Percentiles rank a stretch among this genome's conserved stretches.
Evolutionary conservation across 2,888 invertebrate genomes (phyloP).

Genomic region (Pardosa pseudoannulata): DNA sequence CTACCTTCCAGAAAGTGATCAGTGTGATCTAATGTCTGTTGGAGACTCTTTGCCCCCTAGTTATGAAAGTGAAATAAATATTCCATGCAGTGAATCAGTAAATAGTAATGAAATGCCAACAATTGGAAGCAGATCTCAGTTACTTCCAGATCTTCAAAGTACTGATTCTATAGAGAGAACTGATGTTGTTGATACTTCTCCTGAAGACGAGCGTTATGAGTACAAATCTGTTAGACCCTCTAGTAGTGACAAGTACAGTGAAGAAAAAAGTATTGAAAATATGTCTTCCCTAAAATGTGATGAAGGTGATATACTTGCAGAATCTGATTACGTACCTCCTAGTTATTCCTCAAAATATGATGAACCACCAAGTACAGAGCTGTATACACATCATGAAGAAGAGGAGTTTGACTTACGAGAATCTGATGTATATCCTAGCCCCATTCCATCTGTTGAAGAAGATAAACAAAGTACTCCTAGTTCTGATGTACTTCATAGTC

Average conservation of each 20-base stretch:
- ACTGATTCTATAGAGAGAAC: slow-evolving; percentile 61
- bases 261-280: slow-evolving; percentile 25
- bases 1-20: slow-evolving; percentile 72
- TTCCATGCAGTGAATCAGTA: slow-evolving; percentile 46
- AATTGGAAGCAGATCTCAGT: slow-evolving; percentile 35
- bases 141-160: slow-evolving; percentile 45
- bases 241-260: background rate
- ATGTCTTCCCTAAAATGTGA: slow-evolving; percentile 14
- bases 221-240: slow-evolving; percentile 35
- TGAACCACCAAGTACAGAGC: slow-evolving; percentile 76
- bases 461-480: slow-evolving; percentile 87
- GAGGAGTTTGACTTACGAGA: slow-evolving; percentile 81
- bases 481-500: slow-evolving; percentile 89
- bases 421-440: slow-evolving; percentile 76
- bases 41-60: slow-evolving; percentile 56
- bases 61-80: slow-evolving; percentile 64
- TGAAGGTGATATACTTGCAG: slow-evolving; percentile 44
- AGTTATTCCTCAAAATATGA: slow-evolving; percentile 51
- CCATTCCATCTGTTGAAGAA: slow-evolving; percentile 76
- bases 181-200: slow-evolving; percentile 67
- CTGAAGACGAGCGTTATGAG: slow-evolving; percentile 72
- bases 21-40: slow-evolving; percentile 48
- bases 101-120: slow-evolving; percentile 49
- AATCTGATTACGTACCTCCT: slow-evolving; percentile 41
- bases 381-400: slow-evolving; percentile 80